Conservation (phyloP, 1,140 invertebrate species). For the Megathymus violae region DNA sequence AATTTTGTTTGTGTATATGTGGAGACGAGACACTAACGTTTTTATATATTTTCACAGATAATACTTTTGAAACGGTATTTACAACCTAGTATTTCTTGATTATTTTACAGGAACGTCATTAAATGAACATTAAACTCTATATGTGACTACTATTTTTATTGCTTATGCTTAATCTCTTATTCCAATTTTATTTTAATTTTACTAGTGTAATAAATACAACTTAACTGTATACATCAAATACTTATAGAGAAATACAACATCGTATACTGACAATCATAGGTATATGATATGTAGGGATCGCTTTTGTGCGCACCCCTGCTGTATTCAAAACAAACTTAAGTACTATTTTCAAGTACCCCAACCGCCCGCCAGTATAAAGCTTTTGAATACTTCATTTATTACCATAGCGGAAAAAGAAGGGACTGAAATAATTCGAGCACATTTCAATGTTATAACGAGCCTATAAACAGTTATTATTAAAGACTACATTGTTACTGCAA, state of each 20-base stretch:
- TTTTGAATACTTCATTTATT: conserved; percentile 35
- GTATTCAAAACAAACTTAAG: conserved; percentile 42
- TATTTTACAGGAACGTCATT: too few species aligned
- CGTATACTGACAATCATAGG: conserved; percentile 21
- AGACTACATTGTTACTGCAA: too few species aligned
- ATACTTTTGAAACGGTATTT: too few species aligned
- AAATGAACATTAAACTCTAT: too few species aligned
- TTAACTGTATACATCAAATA: conserved; percentile 30
- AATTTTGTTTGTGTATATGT: too few species aligned
- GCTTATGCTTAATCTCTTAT: too few species aligned
- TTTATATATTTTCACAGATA: too few species aligned
- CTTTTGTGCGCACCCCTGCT: conserved; percentile 37
- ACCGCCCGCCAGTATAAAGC: conserved; percentile 26
- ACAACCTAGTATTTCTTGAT: too few species aligned
- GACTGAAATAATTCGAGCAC: conserved; percentile 15
- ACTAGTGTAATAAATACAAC: conserved; percentile 15
- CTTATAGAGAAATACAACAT: conserved; percentile 32
- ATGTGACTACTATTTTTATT: too few species aligned
- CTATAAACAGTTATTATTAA: too few species aligned
- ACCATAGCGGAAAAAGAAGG: conserved; percentile 11
- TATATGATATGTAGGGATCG: conserved; percentile 38
- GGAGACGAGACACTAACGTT: too few species aligned
- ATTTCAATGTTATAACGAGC: not conserved
- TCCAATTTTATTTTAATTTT: too few species aligned
- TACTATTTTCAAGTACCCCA: conserved; percentile 41